Base-by-base conservation (phyloP, 2,888 invertebrate genomes). In the Cyclophora albipunctata region DNA sequence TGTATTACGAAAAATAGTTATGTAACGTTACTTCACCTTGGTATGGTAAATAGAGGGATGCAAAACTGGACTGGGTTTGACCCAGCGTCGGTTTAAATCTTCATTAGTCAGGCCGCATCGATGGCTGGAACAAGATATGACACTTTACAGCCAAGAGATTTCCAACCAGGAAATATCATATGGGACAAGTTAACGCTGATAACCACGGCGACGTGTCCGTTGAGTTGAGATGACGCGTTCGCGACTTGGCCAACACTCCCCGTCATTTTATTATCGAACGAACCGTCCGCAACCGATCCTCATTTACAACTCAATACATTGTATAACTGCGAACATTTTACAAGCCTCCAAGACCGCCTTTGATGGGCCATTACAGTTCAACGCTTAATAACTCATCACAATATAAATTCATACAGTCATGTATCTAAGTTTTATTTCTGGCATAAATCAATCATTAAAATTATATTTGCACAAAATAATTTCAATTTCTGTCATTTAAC, bases 71-170 rank as follows among this genome's bases (percentile, higher is more conserved):
- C 92, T 92, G 42, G 96, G 96, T 69, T 91, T 91, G 72, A 92
- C 91, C 96, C 96, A 96, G 51, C 94, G 91, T 63, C 96, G 91
- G 85, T 96, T 96, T 76, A 96, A 86, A 86, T 96, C 96, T 84
- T 94, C 93, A 75, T 94, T 95, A 69, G 94, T 94, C 75, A 96
- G 82, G 47, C 95, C 95, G 88, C 95, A 95, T 62, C 96, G 91
- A 81, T 95, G 93, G 81, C 95, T 95, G 89, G 54, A 90, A 90
- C 74, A 81, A 83, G 75, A 79, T 74, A 76, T 69, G 62, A 70
- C 68, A 72, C 69, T 73, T 77, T 73, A 75, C 66, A 73, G 67
- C 67, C 64, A 64, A 61, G 34, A 43, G 34, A 43, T 43, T 64
- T 67, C 71, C 73, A 73, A 73, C 73, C 71, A 73, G 80, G 78